These are phyloP conservation scores for Pseudochromis fuscus DNA, from an alignment of 2,797 vertebrate genomes.

Conservation along the genomic window DNA sequence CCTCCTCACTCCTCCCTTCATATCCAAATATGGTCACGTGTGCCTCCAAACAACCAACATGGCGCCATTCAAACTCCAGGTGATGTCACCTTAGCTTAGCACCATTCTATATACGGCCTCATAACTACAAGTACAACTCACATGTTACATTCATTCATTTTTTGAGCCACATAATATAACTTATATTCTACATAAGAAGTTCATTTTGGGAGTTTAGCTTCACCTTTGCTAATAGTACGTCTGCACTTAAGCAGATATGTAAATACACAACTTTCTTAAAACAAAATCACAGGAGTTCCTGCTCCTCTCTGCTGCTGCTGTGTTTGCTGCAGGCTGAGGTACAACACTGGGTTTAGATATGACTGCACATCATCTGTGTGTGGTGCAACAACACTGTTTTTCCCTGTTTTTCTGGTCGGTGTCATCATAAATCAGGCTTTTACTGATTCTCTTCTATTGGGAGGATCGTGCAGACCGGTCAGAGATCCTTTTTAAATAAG, in stretches of 20 bases:
- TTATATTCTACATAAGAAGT: too few species aligned
- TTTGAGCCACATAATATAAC: not conserved
- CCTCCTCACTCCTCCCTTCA: too few species aligned
- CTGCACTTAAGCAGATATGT: not conserved
- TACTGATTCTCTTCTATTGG: not conserved
- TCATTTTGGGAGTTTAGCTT: not conserved
- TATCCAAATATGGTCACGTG: too few species aligned
- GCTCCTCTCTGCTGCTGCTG: constrained; percentile 35
- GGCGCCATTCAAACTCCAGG: too few species aligned
- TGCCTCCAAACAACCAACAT: too few species aligned
- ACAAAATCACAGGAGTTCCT: too few species aligned
- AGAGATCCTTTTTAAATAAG: not conserved
- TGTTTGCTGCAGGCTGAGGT: constrained; percentile 29
- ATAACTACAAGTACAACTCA: not conserved
- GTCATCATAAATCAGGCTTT: not conserved
- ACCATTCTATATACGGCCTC: too few species aligned
- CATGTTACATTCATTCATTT: not conserved
- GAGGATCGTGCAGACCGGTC: not conserved
- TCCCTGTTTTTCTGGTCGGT: not conserved
- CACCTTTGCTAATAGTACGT: not conserved
- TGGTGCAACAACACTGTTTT: constrained; percentile 16
- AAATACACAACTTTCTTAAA: not conserved
- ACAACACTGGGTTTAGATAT: constrained; percentile 53
- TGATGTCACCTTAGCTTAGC: too few species aligned
- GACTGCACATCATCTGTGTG: constrained; percentile 64